Conservation (phyloP, 1,140 invertebrate genomes). For the Hypothenemus hampei region DNA sequence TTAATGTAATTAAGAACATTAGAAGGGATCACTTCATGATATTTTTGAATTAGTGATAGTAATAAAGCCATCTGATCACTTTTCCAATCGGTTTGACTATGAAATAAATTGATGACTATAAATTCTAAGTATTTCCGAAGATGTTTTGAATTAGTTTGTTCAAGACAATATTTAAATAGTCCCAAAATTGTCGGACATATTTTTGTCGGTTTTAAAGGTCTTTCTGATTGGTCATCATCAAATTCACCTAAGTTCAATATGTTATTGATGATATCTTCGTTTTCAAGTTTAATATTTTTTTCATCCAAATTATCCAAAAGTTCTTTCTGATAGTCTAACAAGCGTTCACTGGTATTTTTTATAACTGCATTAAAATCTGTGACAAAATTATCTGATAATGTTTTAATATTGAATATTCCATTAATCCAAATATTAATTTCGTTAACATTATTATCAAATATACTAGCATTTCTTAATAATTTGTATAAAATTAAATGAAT, state of each 20-base stretch:
- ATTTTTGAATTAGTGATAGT: constrained; percentile 8
- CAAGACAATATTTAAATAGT: constrained; percentile 30
- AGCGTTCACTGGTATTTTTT: constrained; percentile 16
- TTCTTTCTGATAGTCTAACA: constrained; percentile 23
- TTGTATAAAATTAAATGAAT: constrained; percentile 47
- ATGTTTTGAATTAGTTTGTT: constrained; percentile 18
- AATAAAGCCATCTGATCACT: constrained; percentile 1
- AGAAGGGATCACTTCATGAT: not conserved
- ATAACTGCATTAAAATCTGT: constrained; percentile 43
- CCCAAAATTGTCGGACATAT: constrained; percentile 33
- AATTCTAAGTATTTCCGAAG: constrained; percentile 34
- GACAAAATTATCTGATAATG: constrained; percentile 43
- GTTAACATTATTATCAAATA: constrained; percentile 57
- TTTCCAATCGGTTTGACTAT: constrained; percentile 30
- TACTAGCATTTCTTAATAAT: constrained; percentile 55
- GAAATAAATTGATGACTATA: constrained; percentile 36
- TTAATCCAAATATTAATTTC: constrained; percentile 66
- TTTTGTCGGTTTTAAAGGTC: constrained; percentile 18
- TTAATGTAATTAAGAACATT: constrained; percentile 14
- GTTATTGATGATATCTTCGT: constrained; percentile 12
- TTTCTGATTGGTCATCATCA: too few species aligned
- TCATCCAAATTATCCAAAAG: too few species aligned
- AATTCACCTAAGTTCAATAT: constrained; percentile 19
- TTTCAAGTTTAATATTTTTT: too few species aligned
- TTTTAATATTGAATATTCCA: constrained; percentile 42